Conservation (phyloP, 2,888 invertebrate species). For the Sturmia bella region DNA sequence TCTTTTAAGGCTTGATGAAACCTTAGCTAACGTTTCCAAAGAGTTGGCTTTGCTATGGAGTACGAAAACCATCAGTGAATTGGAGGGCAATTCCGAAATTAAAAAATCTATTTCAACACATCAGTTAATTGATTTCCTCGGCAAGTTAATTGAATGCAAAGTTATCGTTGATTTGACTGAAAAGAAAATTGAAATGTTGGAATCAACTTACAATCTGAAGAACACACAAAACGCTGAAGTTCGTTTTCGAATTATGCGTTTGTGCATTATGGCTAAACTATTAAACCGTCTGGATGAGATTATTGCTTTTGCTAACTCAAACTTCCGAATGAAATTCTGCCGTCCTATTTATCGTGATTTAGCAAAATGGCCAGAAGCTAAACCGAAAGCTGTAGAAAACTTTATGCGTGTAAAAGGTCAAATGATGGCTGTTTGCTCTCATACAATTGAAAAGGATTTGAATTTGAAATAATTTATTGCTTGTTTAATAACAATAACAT, state of each 20-base stretch:
- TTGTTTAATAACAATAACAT: too few relatives aligned
- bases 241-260: conserved; percentile 88
- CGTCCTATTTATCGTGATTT: conserved; percentile 93
- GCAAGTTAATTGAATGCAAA: conserved; percentile 84
- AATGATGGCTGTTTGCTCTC: conserved; percentile 93
- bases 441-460: conserved; percentile 89
- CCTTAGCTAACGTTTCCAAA: conserved; percentile 85
- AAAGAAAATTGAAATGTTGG: conserved; percentile 83
- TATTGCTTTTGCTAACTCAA: conserved; percentile 89
- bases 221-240: conserved; percentile 90
- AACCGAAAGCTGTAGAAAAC: conserved; percentile 87
- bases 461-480: conserved; percentile 77
- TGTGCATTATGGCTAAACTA: conserved; percentile 89
- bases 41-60: conserved; percentile 84
- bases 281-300: conserved; percentile 86
- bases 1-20: conserved; percentile 85
- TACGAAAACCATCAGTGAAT: conserved; percentile 81
- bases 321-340: conserved; percentile 96
- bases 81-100: conserved; percentile 83
- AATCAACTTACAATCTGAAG: conserved; percentile 86
- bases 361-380: conserved; percentile 89
- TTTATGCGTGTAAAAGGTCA: conserved; percentile 86
- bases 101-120: conserved; percentile 84
- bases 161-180: conserved; percentile 82
- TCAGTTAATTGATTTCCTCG: conserved; percentile 87